These are phyloP conservation scores for Stigmatopora nigra DNA, from an alignment of 2,113 vertebrate species.

Conservation along the genomic window DNA sequence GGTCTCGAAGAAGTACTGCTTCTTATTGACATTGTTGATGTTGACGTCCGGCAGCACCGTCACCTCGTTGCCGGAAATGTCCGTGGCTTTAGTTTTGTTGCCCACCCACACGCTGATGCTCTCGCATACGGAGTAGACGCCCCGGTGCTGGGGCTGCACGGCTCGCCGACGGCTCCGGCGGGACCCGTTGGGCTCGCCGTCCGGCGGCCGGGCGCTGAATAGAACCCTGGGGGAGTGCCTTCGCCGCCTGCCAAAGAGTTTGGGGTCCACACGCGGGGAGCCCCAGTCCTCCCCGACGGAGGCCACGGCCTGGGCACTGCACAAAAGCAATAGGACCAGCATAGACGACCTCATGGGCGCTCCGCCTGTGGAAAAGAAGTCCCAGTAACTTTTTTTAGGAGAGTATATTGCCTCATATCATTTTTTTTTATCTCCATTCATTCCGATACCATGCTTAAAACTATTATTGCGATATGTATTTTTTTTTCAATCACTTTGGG, in stretches of 20 bases:
- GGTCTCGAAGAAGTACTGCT: conserved; percentile 98
- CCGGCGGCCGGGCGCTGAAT: conserved; percentile 83
- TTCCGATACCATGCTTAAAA: too few species aligned
- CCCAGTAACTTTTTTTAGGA: too few species aligned
- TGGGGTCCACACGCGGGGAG: conserved; percentile 82
- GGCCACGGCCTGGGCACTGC: conserved; percentile 83
- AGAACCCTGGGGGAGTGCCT: conserved; percentile 85
- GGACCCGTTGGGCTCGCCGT: conserved; percentile 61
- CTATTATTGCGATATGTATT: too few species aligned
- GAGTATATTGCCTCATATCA: too few species aligned
- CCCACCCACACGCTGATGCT: conserved; percentile 91
- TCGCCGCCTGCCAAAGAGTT: conserved; percentile 78
- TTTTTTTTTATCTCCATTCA: too few species aligned
- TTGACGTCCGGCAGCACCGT: conserved; percentile 86
- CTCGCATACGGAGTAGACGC: conserved; percentile 93
- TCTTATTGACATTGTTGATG: conserved; percentile 89
- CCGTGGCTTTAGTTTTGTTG: conserved; percentile 90
- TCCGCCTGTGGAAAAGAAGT: conserved; percentile 44
- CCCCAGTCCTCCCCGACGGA: conserved; percentile 73
- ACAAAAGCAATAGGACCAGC: conserved; percentile 88
- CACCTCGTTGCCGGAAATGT: conserved; percentile 94
- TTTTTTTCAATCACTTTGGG: too few species aligned
- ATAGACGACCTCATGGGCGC: conserved; percentile 91
- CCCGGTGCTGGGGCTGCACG: conserved; percentile 76
- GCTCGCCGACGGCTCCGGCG: conserved; percentile 71